Conservation (phyloP, 1,140 invertebrate species). For the Zaprionus ornatus region DNA sequence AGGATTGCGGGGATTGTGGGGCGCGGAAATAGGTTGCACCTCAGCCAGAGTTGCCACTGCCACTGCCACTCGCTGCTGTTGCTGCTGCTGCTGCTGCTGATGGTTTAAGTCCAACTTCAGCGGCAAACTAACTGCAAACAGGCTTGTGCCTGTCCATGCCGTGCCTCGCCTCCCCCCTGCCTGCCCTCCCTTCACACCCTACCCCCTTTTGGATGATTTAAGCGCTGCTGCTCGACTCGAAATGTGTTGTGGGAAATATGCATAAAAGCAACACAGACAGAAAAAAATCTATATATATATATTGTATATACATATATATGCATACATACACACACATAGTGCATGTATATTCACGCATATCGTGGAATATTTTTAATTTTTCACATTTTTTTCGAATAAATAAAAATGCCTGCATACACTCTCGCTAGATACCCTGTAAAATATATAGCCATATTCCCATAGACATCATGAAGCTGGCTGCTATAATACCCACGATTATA, state of each 20-base stretch:
- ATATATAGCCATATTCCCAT: background rate
- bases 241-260: conserved; percentile 81
- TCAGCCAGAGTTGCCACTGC: conserved; percentile 39
- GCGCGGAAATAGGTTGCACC: conserved; percentile 39
- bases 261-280: conserved; percentile 72
- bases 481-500: background rate
- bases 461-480: background rate
- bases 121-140: conserved; percentile 68
- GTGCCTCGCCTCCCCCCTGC: background rate
- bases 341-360: conserved; percentile 32
- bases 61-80: conserved; percentile 15
- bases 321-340: conserved; percentile 19
- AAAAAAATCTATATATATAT: conserved; percentile 29
- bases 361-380: conserved; percentile 77
- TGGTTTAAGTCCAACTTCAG: conserved; percentile 77
- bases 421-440: conserved; percentile 1
- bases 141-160: conserved; percentile 36
- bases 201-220: conserved; percentile 63
- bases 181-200: background rate
- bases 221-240: conserved; percentile 66
- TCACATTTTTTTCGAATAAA: conserved; percentile 57
- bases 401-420: background rate
- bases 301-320: conserved; percentile 15
- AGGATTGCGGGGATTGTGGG: background rate
- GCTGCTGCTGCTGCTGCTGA: too few relatives aligned